These are phyloP conservation scores for Tricholauxania praeusta DNA, from an alignment of 2,888 invertebrate species.

Conservation along the genomic window DNA sequence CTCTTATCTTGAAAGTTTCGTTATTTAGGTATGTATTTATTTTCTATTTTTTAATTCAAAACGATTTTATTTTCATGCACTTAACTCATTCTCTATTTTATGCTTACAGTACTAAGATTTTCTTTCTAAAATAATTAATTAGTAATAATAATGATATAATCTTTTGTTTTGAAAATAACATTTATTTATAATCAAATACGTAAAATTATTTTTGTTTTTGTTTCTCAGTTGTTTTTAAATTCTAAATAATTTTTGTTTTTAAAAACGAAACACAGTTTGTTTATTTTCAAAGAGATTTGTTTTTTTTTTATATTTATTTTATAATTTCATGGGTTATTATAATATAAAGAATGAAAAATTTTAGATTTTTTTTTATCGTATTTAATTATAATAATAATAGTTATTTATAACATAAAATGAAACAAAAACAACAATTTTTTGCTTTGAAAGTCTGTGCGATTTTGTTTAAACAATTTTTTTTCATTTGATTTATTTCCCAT, in stretches of 20 bases:
- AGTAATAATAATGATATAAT: constrained; percentile 24
- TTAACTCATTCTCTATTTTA: background rate
- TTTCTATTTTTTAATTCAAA: background rate
- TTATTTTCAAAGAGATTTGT: constrained; percentile 38
- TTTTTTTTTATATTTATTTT: constrained; percentile 36
- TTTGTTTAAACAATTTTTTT: constrained; percentile 1
- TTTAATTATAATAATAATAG: constrained; percentile 15
- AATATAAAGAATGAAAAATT: constrained; percentile 43
- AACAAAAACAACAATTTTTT: constrained; percentile 16
- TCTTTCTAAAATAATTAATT: constrained; percentile 10
- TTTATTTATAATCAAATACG: constrained; percentile 32
- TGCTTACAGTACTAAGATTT: constrained; percentile 4
- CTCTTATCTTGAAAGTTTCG: background rate
- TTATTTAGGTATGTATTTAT: background rate
- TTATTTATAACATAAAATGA: background rate
- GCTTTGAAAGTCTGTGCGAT: constrained; percentile 27
- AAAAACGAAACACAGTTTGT: constrained; percentile 51
- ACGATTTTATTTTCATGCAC: background rate
- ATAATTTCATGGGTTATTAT: constrained; percentile 38
- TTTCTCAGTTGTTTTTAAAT: constrained; percentile 8
- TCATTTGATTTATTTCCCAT: background rate
- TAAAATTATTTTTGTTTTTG: constrained; percentile 24
- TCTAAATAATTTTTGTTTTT: constrained; percentile 41
- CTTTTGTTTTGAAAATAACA: constrained; percentile 21
- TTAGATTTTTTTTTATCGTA: constrained; percentile 41